Evolutionary conservation across 2,888 invertebrate genomes (phyloP), one percentile per base, ranked within the genome.

Genomic region (Pheosia tremula): DNA sequence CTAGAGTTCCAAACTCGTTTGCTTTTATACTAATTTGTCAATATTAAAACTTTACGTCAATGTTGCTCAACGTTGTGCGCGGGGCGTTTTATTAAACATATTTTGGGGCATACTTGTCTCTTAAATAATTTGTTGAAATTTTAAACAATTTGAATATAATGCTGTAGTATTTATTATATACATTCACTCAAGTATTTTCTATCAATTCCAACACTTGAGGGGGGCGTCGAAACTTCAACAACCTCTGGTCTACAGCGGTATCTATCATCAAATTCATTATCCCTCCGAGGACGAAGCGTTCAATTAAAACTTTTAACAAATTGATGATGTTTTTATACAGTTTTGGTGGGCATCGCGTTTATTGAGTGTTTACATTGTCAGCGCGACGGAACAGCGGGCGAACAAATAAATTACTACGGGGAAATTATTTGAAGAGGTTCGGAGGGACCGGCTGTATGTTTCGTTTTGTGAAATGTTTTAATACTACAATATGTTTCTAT

Each of bases 231-330:
- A 37, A 63, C 38, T 59, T 69, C 69, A 55, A 63, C 52, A 60
- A 13, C 53, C 61, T 8, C 52, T 61, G 70, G 50, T 36, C 11
- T 37, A 36, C 11, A 38, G 39, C 58, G 58, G 57, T 58, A 66
- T 67, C 54, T 55, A 67, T 69, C 63, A 67, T 59, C 50, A 52
- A 64, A 62, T 62, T 61, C 54, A 66, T 70, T 66, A 63, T 13
- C 6, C 3, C 13, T 5, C 54, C 50, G 38, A 62, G 73, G 64
- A 68, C 73, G 62, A 67, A 66, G 65, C 69, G 71, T 79, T 78
- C 74, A 77, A 78, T 80, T 77, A 80, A 72, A 81, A 80, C 66
- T 81, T 80, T 66, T 37, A n/a, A 45, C 53, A 68, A 71, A 74
- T 76, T 74, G 62, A 69, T 74, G 67, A 62, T 69, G 69, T 69